Evolutionary conservation across 2,888 invertebrate genomes (phyloP).

Genomic region (Nymphalis c-album): DNA sequence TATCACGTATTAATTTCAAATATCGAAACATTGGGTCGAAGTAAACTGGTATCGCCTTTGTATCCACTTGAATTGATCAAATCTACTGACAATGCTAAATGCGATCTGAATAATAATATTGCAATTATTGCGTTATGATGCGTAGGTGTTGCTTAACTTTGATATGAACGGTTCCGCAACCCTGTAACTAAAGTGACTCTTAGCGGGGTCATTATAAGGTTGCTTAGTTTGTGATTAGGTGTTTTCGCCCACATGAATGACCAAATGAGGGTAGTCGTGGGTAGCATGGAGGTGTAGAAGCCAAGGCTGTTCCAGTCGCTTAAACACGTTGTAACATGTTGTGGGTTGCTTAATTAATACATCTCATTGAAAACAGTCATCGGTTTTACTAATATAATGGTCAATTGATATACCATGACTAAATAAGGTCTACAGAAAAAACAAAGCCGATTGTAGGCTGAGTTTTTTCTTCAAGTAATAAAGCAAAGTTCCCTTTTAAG

Average conservation of each 20-base stretch:
- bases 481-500: slow-evolving; percentile 17
- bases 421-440: slow-evolving; percentile 34
- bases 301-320: slow-evolving; percentile 78
- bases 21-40: neutral
- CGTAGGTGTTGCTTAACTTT: slow-evolving; percentile 68
- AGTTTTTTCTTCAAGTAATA: slow-evolving; percentile 8
- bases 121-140: slow-evolving; percentile 58
- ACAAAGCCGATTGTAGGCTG: slow-evolving; percentile 13
- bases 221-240: slow-evolving; percentile 73
- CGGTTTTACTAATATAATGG: slow-evolving; percentile 49
- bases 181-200: slow-evolving; percentile 68
- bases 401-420: slow-evolving; percentile 41
- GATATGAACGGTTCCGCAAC: slow-evolving; percentile 66
- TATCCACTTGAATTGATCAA: slow-evolving; percentile 13
- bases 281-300: slow-evolving; percentile 76
- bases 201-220: slow-evolving; percentile 73
- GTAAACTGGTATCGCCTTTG: neutral
- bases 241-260: slow-evolving; percentile 72
- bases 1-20: neutral
- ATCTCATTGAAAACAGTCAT: slow-evolving; percentile 59
- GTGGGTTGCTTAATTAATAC: slow-evolving; percentile 76
- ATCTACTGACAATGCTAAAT: slow-evolving; percentile 39
- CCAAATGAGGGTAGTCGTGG: slow-evolving; percentile 81
- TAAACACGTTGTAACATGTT: slow-evolving; percentile 56
- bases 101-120: slow-evolving; percentile 46